phyloP scores from a whole-genome alignment of 2,797 vertebrate species.

The Cynodonichthys magdalenae region DNA sequence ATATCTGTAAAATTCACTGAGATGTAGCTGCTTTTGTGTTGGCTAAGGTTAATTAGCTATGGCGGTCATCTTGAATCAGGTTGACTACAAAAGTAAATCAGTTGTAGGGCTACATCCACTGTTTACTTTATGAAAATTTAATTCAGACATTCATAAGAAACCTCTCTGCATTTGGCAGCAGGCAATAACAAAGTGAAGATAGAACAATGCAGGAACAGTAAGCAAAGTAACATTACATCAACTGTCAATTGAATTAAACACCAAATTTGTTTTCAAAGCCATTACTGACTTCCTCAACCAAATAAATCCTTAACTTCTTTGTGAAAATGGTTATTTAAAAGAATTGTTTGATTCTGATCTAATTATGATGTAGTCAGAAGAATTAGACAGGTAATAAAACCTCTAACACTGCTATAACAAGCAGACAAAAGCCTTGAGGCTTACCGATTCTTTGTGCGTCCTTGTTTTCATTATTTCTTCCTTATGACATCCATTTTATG shows the following conservation, averaged over 20 bases:
- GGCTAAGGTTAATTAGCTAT: no score
- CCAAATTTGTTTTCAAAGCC: slow-evolving; percentile 19
- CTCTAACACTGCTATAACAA: slow-evolving; percentile 25
- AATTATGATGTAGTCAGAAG: slow-evolving; percentile 25
- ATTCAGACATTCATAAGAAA: no score
- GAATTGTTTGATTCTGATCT: slow-evolving; percentile 38
- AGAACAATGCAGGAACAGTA: no score
- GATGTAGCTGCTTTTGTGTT: no score
- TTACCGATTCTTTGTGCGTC: slow-evolving; percentile 87
- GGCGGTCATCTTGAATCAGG: no score
- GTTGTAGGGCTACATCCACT: no score
- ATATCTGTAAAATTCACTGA: no score
- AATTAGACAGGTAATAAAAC: slow-evolving; percentile 37
- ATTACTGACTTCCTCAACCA: slow-evolving; percentile 14
- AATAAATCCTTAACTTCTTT: slow-evolving; percentile 35
- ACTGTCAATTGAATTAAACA: slow-evolving; percentile 16
- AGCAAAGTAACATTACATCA: no score
- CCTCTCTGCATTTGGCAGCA: no score
- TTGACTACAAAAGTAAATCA: no score
- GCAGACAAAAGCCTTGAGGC: slow-evolving; percentile 37
- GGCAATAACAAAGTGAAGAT: no score
- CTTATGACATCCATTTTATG: slow-evolving; percentile 77
- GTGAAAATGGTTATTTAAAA: slow-evolving; percentile 28
- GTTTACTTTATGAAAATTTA: no score
- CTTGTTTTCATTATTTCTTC: slow-evolving; percentile 84